Conservation (phyloP, 1,140 invertebrate species). For the Idris sp. region DNA sequence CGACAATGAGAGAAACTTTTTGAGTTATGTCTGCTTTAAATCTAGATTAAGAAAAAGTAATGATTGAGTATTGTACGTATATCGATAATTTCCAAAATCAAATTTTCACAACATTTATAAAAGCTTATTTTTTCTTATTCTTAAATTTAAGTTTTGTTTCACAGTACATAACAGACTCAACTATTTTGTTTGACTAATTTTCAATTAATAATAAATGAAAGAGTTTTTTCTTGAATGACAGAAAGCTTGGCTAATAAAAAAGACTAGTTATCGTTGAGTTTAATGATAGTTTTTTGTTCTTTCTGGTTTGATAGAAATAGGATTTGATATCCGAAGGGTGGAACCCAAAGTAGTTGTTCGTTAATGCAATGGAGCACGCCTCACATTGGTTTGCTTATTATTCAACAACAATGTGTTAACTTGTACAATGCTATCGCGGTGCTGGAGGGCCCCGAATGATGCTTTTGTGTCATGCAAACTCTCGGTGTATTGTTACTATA, state of each 20-base stretch:
- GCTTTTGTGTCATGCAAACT: conserved; percentile 48
- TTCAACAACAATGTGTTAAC: conserved; percentile 41
- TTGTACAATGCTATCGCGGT: conserved; percentile 29
- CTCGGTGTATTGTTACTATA: conserved; percentile 36
- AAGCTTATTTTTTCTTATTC: too few species aligned
- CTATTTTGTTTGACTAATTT: too few species aligned
- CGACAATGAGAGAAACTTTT: too few species aligned
- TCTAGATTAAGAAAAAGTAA: too few species aligned
- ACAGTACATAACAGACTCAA: too few species aligned
- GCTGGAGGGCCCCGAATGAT: conserved; percentile 31
- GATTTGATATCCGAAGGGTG: conserved; percentile 6
- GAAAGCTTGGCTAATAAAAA: conserved; percentile 7
- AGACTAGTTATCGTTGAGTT: conserved; percentile 5
- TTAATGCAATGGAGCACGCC: conserved; percentile 38
- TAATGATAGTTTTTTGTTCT: conserved; percentile 24
- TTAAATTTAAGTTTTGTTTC: too few species aligned
- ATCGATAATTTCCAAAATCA: too few species aligned
- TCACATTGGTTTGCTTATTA: conserved; percentile 43
- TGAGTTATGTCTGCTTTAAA: too few species aligned
- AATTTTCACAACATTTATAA: too few species aligned
- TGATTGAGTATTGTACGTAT: too few species aligned
- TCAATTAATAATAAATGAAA: too few species aligned
- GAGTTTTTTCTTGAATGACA: not conserved
- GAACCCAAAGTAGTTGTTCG: conserved; percentile 23
- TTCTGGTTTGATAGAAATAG: conserved; percentile 19